phyloP scores from a whole-genome alignment of 2,888 invertebrate genomes.

The Dynastes tityus region DNA sequence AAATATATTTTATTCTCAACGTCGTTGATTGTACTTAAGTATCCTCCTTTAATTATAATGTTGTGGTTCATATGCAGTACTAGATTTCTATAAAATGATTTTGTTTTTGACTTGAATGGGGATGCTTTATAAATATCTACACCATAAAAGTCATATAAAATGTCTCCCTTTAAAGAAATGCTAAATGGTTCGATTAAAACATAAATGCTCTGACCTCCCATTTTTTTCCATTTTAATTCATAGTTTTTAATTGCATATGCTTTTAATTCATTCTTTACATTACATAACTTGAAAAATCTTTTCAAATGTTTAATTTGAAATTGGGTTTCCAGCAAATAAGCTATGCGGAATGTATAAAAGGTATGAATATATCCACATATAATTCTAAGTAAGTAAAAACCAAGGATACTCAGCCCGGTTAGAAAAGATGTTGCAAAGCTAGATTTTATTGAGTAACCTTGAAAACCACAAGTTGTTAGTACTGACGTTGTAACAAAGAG shows the following conservation, averaged over 20 bases:
- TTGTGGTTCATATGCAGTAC: slow-evolving; percentile 48
- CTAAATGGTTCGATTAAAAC: slow-evolving; percentile 39
- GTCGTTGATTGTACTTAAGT: slow-evolving; percentile 56
- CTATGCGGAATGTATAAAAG: slow-evolving; percentile 35
- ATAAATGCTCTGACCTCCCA: slow-evolving; percentile 38
- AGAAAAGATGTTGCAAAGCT: background rate
- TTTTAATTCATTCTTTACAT: slow-evolving; percentile 32
- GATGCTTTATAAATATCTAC: slow-evolving; percentile 29
- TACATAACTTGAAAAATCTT: slow-evolving; percentile 14
- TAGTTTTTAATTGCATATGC: slow-evolving; percentile 33
- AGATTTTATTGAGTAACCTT: slow-evolving; percentile 34
- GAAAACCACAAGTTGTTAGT: slow-evolving; percentile 42
- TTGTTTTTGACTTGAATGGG: slow-evolving; percentile 43
- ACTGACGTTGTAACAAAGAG: slow-evolving; percentile 44
- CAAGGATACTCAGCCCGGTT: slow-evolving; percentile 31
- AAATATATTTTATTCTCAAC: slow-evolving; percentile 54
- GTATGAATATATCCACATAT: slow-evolving; percentile 43
- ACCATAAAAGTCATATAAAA: slow-evolving; percentile 51
- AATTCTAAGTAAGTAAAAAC: slow-evolving; percentile 30
- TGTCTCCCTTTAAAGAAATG: slow-evolving; percentile 49
- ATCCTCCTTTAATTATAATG: slow-evolving; percentile 54
- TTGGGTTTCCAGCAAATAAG: slow-evolving; percentile 42
- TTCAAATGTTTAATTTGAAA: slow-evolving; percentile 44
- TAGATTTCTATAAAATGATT: slow-evolving; percentile 50
- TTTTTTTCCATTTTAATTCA: slow-evolving; percentile 47